These are phyloP conservation scores for Aspidoscelis tigris DNA, from an alignment of 2,113 vertebrate species.

Conservation along the genomic window DNA sequence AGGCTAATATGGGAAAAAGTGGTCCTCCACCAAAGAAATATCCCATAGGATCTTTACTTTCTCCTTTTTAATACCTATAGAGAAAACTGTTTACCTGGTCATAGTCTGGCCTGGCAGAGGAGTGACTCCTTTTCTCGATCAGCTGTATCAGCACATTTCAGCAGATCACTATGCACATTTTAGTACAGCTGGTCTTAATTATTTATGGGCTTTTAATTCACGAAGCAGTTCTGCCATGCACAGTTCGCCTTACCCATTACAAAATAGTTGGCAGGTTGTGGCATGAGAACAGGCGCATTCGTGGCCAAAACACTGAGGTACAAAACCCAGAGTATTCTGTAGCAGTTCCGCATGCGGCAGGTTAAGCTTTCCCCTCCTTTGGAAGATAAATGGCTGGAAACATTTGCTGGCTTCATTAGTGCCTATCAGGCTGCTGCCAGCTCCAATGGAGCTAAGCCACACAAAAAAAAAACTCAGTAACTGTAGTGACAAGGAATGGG, in stretches of 20 bases:
- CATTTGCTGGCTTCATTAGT: background rate
- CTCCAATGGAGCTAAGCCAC: background rate
- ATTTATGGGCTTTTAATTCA: constrained; percentile 68
- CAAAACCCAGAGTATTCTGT: background rate
- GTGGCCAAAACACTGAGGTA: background rate
- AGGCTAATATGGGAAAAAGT: background rate
- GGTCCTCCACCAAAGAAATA: background rate
- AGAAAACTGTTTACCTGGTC: constrained; percentile 58
- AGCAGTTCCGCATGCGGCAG: background rate
- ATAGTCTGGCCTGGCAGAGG: constrained; percentile 66
- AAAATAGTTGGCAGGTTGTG: background rate
- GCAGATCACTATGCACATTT: constrained; percentile 61
- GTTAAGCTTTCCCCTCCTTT: background rate
- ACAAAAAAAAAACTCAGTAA: background rate
- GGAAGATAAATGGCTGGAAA: background rate
- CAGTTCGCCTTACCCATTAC: constrained; percentile 42
- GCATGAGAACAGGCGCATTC: background rate
- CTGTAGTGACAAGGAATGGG: background rate
- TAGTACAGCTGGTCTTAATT: constrained; percentile 65
- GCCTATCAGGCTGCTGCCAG: background rate
- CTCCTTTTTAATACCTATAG: constrained; percentile 53
- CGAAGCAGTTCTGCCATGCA: constrained; percentile 59
- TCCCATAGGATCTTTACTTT: constrained; percentile 46
- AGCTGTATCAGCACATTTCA: constrained; percentile 49
- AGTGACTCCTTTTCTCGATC: constrained; percentile 64